Evolutionary conservation across 2,113 vertebrate species (phyloP).

Genomic region (Phoenicopterus ruber): DNA sequence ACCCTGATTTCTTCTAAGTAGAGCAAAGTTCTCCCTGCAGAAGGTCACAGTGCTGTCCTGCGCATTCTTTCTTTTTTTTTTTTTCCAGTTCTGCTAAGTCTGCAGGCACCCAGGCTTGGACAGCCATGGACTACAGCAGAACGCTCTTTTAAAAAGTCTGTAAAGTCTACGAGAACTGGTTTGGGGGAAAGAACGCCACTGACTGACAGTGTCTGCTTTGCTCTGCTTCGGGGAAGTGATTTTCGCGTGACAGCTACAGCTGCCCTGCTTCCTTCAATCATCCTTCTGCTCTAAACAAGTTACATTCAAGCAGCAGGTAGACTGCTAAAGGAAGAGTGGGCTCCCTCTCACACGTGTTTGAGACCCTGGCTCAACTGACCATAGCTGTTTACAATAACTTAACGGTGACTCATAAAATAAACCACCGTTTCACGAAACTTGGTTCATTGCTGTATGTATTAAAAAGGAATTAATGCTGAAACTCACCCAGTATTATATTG

Average conservation of each 20-base stretch:
- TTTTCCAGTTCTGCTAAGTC: not conserved
- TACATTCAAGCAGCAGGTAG: not conserved
- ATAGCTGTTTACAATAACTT: not conserved
- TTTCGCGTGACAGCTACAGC: not conserved
- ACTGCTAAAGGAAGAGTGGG: not conserved
- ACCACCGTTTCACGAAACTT: not conserved
- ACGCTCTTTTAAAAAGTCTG: not conserved
- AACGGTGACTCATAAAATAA: not conserved
- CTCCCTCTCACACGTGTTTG: not conserved
- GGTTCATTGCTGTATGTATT: not conserved
- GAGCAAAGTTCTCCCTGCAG: not conserved
- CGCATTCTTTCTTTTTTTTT: not conserved
- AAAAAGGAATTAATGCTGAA: not conserved
- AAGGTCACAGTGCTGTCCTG: not conserved
- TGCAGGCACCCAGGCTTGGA: not conserved
- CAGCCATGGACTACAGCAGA: not conserved
- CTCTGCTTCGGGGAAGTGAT: not conserved
- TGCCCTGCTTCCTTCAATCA: not conserved
- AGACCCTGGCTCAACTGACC: not conserved
- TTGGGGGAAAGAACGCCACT: not conserved
- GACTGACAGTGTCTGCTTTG: not conserved
- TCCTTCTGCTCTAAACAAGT: not conserved
- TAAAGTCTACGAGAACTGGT: not conserved
- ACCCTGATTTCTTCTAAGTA: not conserved
- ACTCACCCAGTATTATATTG: constrained; percentile 88